Conservation (phyloP, 2,113 vertebrate genomes). For the Cochlearius cochlearius region DNA sequence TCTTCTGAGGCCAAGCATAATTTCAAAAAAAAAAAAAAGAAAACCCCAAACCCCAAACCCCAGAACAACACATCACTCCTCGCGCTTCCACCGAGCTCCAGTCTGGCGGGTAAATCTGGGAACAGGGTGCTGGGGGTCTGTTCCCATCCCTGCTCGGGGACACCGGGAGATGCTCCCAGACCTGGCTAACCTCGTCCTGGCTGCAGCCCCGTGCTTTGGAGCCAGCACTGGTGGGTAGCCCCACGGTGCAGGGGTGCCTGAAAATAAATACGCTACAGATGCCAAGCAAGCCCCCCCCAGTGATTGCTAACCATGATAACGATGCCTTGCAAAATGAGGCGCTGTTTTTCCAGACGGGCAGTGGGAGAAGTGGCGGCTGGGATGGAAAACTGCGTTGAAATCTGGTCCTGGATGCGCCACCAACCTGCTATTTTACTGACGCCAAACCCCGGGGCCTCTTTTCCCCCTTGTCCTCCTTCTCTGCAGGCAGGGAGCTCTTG, state of each 20-base stretch:
- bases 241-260: neutral
- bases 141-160: neutral
- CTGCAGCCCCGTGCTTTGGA: rapidly evolving
- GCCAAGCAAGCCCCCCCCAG: neutral
- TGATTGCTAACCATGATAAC: neutral
- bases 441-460: rapidly evolving
- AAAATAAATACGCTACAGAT: neutral
- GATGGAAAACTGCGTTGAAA: neutral
- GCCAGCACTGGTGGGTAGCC: neutral
- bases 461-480: neutral
- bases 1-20: neutral
- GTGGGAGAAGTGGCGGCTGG: neutral
- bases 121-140: rapidly evolving
- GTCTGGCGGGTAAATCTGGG: neutral
- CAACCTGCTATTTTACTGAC: neutral
- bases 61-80: neutral
- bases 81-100: neutral
- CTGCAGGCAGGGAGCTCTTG: neutral
- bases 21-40: neutral
- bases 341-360: neutral
- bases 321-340: neutral
- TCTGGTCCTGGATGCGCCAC: neutral
- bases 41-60: neutral
- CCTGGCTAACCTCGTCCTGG: rapidly evolving
- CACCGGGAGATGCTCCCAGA: neutral